Percentiles rank a stretch among this genome's conserved stretches.
Evolutionary conservation across 2,888 invertebrate species (phyloP).

Genomic region (Acanthosepion esculentum): DNA sequence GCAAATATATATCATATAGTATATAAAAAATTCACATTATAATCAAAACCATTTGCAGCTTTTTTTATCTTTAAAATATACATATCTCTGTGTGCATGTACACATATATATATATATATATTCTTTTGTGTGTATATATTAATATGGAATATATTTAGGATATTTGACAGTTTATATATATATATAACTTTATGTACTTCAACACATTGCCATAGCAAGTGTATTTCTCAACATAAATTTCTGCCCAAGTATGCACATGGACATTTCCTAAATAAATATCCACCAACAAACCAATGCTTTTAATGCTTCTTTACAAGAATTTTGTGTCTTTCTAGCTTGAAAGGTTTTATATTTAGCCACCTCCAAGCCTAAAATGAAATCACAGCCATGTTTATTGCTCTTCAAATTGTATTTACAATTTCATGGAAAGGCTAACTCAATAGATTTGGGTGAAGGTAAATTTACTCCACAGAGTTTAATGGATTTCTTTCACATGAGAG

Average conservation of each 20-base stretch:
- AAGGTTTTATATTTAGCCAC: conserved; percentile 2
- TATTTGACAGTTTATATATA: no score
- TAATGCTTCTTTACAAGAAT: neutral
- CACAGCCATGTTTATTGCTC: conserved; percentile 18
- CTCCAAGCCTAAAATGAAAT: neutral
- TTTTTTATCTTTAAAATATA: no score
- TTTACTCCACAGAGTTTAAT: conserved; percentile 21
- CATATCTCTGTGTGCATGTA: no score
- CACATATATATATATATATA: no score
- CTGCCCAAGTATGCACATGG: neutral
- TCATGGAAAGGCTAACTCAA: conserved; percentile 17
- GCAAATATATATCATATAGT: no score
- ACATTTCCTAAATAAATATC: neutral
- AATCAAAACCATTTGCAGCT: no score
- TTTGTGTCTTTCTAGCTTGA: neutral
- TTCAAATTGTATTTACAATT: conserved; percentile 8
- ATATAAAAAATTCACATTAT: no score
- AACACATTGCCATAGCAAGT: no score
- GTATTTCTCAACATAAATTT: neutral
- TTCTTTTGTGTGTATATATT: no score
- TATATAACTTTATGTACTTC: no score
- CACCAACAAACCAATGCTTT: neutral
- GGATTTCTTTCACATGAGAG: conserved; percentile 33
- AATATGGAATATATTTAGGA: no score
- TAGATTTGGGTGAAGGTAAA: neutral